Evolutionary conservation across 1,140 invertebrate species (phyloP).

Genomic region (Hyles euphorbiae): DNA sequence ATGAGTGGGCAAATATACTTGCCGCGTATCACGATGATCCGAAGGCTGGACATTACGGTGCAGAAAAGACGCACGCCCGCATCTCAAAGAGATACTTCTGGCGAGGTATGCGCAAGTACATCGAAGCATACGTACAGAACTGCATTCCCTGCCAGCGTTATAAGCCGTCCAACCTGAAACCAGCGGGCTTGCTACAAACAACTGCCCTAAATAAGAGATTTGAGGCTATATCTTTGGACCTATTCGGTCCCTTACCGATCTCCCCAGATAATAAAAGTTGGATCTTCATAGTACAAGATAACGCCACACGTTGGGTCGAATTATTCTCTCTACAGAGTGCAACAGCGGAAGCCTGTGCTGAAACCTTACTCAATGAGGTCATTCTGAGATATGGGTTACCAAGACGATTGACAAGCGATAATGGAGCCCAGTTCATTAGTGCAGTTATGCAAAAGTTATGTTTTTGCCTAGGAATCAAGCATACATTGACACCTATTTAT

Average conservation of each 20-base stretch:
- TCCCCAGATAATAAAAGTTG: slow-evolving; percentile 24
- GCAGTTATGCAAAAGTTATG: slow-evolving; percentile 35
- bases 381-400: slow-evolving; percentile 49
- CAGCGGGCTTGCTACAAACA: slow-evolving; percentile 28
- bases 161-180: slow-evolving; percentile 37
- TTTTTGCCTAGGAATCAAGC: slow-evolving; percentile 31
- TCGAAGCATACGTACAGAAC: slow-evolving; percentile 27
- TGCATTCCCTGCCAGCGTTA: slow-evolving; percentile 31
- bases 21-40: slow-evolving; percentile 19
- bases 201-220: slow-evolving; percentile 26
- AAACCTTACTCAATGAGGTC: slow-evolving; percentile 39
- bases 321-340: slow-evolving; percentile 36
- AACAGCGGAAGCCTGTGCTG: slow-evolving; percentile 40
- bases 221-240: slow-evolving; percentile 34
- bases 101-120: slow-evolving; percentile 32
- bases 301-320: slow-evolving; percentile 44
- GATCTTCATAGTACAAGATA: slow-evolving; percentile 47
- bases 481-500: slow-evolving; percentile 9
- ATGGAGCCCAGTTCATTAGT: slow-evolving; percentile 49
- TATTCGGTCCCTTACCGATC: slow-evolving; percentile 39
- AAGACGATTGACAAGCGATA: slow-evolving; percentile 43
- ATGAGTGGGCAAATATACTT: slow-evolving; percentile 16
- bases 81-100: slow-evolving; percentile 36
- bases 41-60: slow-evolving; percentile 19
- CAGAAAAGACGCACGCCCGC: slow-evolving; percentile 27